Percentiles rank a stretch among this genome's conserved stretches.
Conservation (phyloP, 2,797 vertebrate species). For the Sebastes wilsoni region DNA sequence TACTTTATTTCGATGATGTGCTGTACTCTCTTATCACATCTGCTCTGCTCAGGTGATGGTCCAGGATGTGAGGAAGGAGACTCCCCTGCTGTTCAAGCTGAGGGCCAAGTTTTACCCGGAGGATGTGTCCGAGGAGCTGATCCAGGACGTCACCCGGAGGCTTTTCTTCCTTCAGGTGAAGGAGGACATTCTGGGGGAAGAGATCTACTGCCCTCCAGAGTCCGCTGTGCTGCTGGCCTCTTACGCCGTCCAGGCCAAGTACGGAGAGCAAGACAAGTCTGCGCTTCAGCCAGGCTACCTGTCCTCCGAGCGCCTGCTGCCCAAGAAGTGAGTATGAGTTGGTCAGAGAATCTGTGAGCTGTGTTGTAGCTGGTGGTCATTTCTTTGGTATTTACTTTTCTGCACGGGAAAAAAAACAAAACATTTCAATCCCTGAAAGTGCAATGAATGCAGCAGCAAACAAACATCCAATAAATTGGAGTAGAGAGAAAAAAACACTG, state of each 20-base stretch:
- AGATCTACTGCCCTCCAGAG: conserved; percentile 95
- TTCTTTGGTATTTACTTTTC: neutral
- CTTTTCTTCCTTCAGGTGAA: conserved; percentile 97
- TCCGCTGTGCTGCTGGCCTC: conserved; percentile 94
- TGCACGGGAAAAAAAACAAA: neutral
- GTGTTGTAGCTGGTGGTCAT: neutral
- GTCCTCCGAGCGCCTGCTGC: conserved; percentile 87
- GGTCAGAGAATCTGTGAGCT: neutral
- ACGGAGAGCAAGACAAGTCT: conserved; percentile 86
- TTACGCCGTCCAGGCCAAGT: conserved; percentile 94
- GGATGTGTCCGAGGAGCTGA: conserved; percentile 93
- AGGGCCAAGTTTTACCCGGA: conserved; percentile 94
- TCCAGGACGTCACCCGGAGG: conserved; percentile 96
- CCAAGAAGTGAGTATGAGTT: conserved; percentile 85
- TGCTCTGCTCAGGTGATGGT: conserved; percentile 84
- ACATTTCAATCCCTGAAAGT: neutral
- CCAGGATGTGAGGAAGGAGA: conserved; percentile 93
- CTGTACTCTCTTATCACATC: neutral
- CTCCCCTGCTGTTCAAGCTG: conserved; percentile 92
- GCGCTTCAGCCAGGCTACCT: conserved; percentile 88
- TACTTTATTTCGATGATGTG: neutral
- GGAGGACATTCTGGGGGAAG: conserved; percentile 89
- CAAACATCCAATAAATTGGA: too few relatives aligned
- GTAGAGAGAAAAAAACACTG: neutral
- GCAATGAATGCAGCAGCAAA: too few relatives aligned